Conservation (phyloP, 1,140 invertebrate genomes). For the Bombus confusus region DNA sequence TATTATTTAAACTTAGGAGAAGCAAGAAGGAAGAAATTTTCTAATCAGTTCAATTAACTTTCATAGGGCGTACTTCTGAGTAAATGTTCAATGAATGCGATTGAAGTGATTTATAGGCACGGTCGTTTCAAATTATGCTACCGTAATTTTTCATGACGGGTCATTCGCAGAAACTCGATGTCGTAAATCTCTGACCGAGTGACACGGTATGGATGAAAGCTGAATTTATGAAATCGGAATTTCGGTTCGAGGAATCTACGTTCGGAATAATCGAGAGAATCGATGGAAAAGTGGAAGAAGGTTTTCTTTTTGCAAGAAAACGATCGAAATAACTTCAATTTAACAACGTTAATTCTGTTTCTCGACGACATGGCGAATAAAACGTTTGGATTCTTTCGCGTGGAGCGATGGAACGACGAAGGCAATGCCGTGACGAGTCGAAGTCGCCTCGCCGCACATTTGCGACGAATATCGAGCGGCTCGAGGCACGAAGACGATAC, state of each 20-base stretch:
- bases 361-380: not conserved
- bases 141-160: not conserved
- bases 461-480: constrained; percentile 64
- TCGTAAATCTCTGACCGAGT: not conserved
- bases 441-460: constrained; percentile 47
- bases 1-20: no score
- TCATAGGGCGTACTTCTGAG: not conserved
- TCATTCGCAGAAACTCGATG: no score
- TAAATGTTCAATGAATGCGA: not conserved
- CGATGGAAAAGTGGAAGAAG: not conserved
- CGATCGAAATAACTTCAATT: no score
- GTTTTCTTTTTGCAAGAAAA: not conserved
- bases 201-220: not conserved
- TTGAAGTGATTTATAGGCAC: not conserved
- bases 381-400: constrained; percentile 19
- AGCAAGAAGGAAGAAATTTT: constrained; percentile 4
- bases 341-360: not conserved
- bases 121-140: not conserved
- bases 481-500: constrained; percentile 55
- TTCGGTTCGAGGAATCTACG: not conserved
- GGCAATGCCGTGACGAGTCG: constrained; percentile 48
- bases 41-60: not conserved
- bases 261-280: not conserved
- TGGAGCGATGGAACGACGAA: constrained; percentile 29
- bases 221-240: not conserved